These are phyloP conservation scores for Ochotona princeps DNA, from an alignment of 2,113 vertebrate genomes.

Conservation along the genomic window DNA sequence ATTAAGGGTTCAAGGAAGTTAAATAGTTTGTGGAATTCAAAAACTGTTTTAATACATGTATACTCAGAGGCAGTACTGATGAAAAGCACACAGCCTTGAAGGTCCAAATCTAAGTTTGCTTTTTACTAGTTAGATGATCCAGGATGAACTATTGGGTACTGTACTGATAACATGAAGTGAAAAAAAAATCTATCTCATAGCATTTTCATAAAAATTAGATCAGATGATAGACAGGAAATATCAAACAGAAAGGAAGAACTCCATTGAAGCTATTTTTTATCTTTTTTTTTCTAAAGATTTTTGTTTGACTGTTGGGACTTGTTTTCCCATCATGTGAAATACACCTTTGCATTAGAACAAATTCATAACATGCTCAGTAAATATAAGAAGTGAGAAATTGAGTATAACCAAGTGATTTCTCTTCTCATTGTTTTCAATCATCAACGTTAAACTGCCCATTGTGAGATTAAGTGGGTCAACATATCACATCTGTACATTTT, in stretches of 20 bases:
- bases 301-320: background rate
- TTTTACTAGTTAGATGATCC: background rate
- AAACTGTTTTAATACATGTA: background rate
- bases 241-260: background rate
- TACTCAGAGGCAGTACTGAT: background rate
- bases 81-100: background rate
- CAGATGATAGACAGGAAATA: background rate
- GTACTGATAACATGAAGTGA: background rate
- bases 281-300: background rate
- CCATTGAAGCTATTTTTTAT: background rate
- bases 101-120: background rate
- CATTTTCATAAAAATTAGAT: background rate
- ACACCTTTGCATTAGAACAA: background rate
- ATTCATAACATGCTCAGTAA: background rate
- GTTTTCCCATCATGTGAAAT: conserved; percentile 1
- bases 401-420: conserved; percentile 4
- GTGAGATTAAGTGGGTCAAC: background rate
- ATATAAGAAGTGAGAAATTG: background rate
- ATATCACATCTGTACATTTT: background rate
- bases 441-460: conserved; percentile 25
- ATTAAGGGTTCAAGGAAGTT: background rate
- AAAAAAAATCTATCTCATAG: background rate
- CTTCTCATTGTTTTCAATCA: background rate
- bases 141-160: background rate
- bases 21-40: background rate